These are phyloP conservation scores for Arctocebus calabarensis DNA, from an alignment of 2,797 vertebrate genomes.

Conservation along the genomic window DNA sequence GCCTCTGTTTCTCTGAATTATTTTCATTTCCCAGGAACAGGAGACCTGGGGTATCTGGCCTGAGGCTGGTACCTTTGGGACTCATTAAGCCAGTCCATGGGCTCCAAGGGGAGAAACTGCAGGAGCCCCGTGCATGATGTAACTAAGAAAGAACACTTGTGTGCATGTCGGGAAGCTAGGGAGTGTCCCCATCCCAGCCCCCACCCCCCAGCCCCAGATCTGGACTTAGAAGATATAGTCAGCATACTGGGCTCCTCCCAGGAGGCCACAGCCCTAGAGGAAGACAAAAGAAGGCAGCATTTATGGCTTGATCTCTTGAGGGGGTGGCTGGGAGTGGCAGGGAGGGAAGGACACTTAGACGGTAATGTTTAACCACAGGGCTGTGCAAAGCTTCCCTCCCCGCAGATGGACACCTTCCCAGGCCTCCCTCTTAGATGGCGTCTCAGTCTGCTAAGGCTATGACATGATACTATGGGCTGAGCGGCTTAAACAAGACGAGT, in stretches of 20 bases:
- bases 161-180: neutral
- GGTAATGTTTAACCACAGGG: conserved; percentile 38
- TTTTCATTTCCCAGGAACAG: conserved; percentile 48
- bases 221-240: neutral
- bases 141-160: conserved; percentile 41
- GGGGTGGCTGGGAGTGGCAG: neutral
- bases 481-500: neutral
- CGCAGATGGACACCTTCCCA: too few species aligned
- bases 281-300: neutral
- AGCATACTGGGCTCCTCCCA: neutral
- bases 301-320: conserved; percentile 46
- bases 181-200: neutral
- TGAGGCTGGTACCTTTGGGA: conserved; percentile 1
- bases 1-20: neutral
- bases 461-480: neutral
- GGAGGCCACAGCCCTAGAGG: neutral
- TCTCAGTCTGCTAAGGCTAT: neutral
- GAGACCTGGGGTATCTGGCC: neutral
- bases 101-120: neutral
- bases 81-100: conserved; percentile 62
- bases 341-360: neutral
- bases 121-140: neutral
- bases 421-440: neutral
- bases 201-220: neutral
- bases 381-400: neutral